Base-by-base conservation (phyloP, 2,797 vertebrate species). In the Micrastur ruficollis region DNA sequence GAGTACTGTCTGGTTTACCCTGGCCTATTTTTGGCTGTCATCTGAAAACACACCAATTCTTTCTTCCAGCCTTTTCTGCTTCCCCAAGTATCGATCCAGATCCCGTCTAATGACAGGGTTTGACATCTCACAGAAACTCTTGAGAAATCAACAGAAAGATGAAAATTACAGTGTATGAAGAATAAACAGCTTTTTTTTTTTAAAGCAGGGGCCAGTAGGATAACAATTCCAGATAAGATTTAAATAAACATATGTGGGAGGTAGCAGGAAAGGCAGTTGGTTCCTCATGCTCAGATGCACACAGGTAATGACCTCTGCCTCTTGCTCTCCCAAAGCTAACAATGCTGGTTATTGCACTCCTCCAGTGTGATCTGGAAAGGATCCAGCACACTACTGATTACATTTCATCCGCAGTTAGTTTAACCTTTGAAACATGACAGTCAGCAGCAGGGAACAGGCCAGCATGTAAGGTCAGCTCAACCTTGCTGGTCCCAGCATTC, bases 351-450 rank as follows among this genome's bases (percentile, higher is more conserved):
- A 95, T 85, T 96, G 95, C 93, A 86, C 75, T 93, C 96, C 76
- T 95, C 90, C 86, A 97, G 91, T 63, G 91, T 81, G 93, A 92
- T 96, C 86, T 97, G 96, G 96, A 97, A 97, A 97, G 89, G 93
- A 96, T 96, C 92, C 96, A 97, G 96, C 5, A n/a, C 86, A 93
- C 87, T 90, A 95, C 93, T 95, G 94, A 96, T 96, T 97, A 97
- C 95, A 95, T 95, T 97, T 98, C 97, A 93, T 87, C 97, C 93
- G 61, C 91, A 96, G 98, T 97, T 98, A 97, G 97, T 95, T 98
- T 98, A 98, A 98, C 97, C 97, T 98, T 98, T 98, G 97, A 98
- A 98, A 98, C 92, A 93, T 88, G 97, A 93, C 96, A 96, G 86
- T 97, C 97, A 95, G 91, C 16, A n/a, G 96, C 95, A 86, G 61